These are phyloP conservation scores for Amblyteles armatorius DNA, from an alignment of 2,888 invertebrate genomes.

Conservation along the genomic window DNA sequence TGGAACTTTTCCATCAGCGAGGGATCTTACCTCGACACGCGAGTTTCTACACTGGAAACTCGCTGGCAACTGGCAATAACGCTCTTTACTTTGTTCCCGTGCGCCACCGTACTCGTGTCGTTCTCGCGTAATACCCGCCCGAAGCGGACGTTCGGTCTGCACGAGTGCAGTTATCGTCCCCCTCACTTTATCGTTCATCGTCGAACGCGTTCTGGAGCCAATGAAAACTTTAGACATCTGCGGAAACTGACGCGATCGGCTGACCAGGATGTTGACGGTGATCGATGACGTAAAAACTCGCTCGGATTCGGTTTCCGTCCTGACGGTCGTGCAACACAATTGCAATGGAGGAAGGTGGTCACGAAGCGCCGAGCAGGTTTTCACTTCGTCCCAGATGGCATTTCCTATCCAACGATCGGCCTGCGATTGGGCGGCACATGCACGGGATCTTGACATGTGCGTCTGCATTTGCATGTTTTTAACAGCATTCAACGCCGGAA, in stretches of 20 bases:
- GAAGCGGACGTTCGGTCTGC: neutral
- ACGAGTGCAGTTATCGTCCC: neutral
- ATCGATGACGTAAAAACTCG: neutral
- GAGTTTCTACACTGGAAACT: slow-evolving; percentile 45
- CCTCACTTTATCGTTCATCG: neutral
- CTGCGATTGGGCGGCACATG: too few species aligned
- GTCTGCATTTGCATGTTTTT: too few species aligned
- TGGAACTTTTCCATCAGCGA: slow-evolving; percentile 77
- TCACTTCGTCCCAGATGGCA: too few species aligned
- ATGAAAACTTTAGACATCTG: neutral
- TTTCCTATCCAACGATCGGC: too few species aligned
- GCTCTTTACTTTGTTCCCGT: slow-evolving; percentile 7
- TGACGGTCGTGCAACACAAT: too few species aligned
- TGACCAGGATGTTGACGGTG: neutral
- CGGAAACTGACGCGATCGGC: neutral
- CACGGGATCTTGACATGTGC: too few species aligned
- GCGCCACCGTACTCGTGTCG: neutral
- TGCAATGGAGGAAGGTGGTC: too few species aligned
- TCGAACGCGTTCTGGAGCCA: neutral
- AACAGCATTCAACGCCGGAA: too few species aligned
- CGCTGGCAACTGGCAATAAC: slow-evolving; percentile 20
- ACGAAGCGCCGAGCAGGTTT: too few species aligned
- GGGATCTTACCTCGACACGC: slow-evolving; percentile 59
- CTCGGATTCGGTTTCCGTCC: neutral
- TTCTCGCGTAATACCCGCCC: neutral